A percentile compares a stretch with the other conserved stretches of the same genome.
phyloP scores from a whole-genome alignment of 2,113 vertebrate genomes.

The Mus musculus region GRCm39 chr7:77244001-77244500 shows the following conservation, averaged over 20 bases:
- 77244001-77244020: too few relatives aligned
- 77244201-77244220: too few relatives aligned
- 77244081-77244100: too few relatives aligned
- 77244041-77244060: too few relatives aligned
- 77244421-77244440: background rate
- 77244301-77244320: background rate
- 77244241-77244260: background rate
- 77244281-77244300: background rate
- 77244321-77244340: background rate
- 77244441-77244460: background rate
- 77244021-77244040: too few relatives aligned
- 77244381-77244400: background rate
- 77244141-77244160: too few relatives aligned
- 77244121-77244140: too few relatives aligned
- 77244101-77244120: too few relatives aligned
- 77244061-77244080: too few relatives aligned
- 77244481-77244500: fast-evolving
- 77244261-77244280: background rate
- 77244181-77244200: too few relatives aligned
- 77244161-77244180: too few relatives aligned
- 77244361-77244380: background rate
- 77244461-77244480: background rate
- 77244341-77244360: background rate
- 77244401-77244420: background rate
- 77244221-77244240: background rate